These are phyloP conservation scores for Tholera decimalis DNA, from an alignment of 2,888 invertebrate species.

Conservation along the genomic window DNA sequence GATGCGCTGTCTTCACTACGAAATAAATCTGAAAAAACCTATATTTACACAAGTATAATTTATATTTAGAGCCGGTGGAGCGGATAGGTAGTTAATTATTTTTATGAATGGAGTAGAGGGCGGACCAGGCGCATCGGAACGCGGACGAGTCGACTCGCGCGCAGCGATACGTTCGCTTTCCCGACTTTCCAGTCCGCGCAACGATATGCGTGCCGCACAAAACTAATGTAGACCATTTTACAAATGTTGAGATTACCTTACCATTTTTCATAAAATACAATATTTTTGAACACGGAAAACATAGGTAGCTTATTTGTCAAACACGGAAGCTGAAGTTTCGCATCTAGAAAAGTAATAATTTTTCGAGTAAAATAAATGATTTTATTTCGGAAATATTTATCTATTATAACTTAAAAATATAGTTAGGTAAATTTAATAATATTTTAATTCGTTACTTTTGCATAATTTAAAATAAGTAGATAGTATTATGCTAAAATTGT, in stretches of 20 bases:
- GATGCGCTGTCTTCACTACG: conserved; percentile 16
- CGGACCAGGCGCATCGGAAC: conserved; percentile 78
- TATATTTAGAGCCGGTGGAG: conserved; percentile 54
- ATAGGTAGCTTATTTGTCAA: conserved; percentile 11
- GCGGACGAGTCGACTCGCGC: conserved; percentile 80
- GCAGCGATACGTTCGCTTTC: conserved; percentile 80
- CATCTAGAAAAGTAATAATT: no score
- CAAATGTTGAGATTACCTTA: conserved; percentile 26
- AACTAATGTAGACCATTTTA: conserved; percentile 68
- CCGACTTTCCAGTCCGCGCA: conserved; percentile 82
- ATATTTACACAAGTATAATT: conserved; percentile 38
- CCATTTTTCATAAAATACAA: conserved; percentile 13
- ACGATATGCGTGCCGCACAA: conserved; percentile 59
- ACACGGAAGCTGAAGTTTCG: conserved; percentile 22
- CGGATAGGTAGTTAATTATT: conserved; percentile 70
- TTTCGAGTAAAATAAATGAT: not conserved
- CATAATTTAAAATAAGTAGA: not conserved
- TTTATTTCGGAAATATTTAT: not conserved
- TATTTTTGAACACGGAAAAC: conserved; percentile 2
- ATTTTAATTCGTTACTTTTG: no score
- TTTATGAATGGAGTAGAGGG: conserved; percentile 79
- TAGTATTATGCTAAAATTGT: no score
- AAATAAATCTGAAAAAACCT: conserved; percentile 42
- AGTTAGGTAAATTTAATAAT: no score
- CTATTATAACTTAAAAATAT: not conserved